phyloP scores from a whole-genome alignment of 1,140 invertebrate species.

The Globodera rostochiensis region DNA sequence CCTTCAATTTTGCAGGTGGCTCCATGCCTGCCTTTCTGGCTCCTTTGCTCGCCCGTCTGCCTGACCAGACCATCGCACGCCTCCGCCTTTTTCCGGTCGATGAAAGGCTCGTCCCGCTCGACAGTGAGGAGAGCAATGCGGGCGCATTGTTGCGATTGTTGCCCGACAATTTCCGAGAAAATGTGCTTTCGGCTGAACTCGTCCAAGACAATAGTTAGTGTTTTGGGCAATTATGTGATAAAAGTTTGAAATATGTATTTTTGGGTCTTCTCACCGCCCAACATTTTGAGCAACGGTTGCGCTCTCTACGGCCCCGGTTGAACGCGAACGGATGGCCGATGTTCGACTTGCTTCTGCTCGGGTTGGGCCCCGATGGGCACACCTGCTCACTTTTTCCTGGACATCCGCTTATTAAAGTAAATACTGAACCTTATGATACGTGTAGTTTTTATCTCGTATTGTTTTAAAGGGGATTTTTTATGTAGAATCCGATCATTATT shows the following conservation, averaged over 20 bases:
- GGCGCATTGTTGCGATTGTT: slow-evolving; percentile 46
- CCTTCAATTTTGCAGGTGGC: slow-evolving; percentile 42
- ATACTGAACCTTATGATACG: no score
- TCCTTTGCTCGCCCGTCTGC: slow-evolving; percentile 36
- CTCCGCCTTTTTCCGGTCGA: slow-evolving; percentile 53
- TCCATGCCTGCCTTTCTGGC: slow-evolving; percentile 57
- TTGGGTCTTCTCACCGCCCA: slow-evolving; percentile 39
- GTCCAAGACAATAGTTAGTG: slow-evolving; percentile 42
- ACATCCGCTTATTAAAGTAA: slow-evolving; percentile 75
- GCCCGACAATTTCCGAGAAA: slow-evolving; percentile 35
- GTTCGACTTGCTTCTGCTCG: slow-evolving; percentile 86
- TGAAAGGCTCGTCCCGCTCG: slow-evolving; percentile 52
- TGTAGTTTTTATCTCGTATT: no score
- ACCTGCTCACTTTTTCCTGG: slow-evolving; percentile 94
- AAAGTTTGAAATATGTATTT: background rate
- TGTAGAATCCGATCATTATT: no score
- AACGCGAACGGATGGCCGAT: slow-evolving; percentile 40
- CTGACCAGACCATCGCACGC: background rate
- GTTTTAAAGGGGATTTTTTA: no score
- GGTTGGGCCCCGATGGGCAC: slow-evolving; percentile 97
- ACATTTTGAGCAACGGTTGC: slow-evolving; percentile 45
- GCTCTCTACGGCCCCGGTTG: slow-evolving; percentile 22
- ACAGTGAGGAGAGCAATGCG: slow-evolving; percentile 55
- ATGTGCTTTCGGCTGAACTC: slow-evolving; percentile 41
- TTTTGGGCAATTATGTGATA: background rate